phyloP scores from a whole-genome alignment of 2,888 invertebrate genomes.

The Corbicula japonica region DNA sequence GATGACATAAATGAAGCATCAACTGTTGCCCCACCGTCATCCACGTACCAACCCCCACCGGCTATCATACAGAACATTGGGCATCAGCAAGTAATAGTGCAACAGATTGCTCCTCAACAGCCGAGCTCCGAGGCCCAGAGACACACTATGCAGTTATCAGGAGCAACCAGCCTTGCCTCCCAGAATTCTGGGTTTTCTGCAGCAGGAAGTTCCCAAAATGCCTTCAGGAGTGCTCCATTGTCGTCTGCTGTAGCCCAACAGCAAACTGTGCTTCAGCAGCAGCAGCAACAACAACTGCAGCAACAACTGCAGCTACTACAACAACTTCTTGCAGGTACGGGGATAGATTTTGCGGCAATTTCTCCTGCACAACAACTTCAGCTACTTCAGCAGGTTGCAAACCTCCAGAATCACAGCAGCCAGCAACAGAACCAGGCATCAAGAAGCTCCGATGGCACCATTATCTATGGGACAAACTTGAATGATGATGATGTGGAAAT shows the following conservation, averaged over 20 bases:
- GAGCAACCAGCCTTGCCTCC: neutral
- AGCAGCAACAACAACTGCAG: neutral
- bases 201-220: neutral
- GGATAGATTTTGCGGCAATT: neutral
- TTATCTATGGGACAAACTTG: neutral
- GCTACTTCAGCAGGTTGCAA: neutral
- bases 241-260: neutral
- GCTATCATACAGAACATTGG: constrained; percentile 19
- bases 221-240: neutral
- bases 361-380: neutral
- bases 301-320: constrained; percentile 1
- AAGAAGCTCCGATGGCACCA: neutral
- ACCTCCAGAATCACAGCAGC: neutral
- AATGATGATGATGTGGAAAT: constrained; percentile 57
- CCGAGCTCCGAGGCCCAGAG: constrained; percentile 4
- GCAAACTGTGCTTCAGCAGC: neutral
- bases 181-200: neutral
- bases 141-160: neutral
- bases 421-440: neutral
- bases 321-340: neutral
- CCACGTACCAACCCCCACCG: neutral
- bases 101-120: constrained; percentile 29
- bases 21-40: neutral
- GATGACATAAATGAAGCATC: constrained; percentile 34
- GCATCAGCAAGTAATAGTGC: constrained; percentile 33